A percentile compares a stretch with the other conserved stretches of the same genome.
These are phyloP conservation scores for Lasius platythorax DNA, from an alignment of 2,888 invertebrate species.

Conservation along the genomic window DNA sequence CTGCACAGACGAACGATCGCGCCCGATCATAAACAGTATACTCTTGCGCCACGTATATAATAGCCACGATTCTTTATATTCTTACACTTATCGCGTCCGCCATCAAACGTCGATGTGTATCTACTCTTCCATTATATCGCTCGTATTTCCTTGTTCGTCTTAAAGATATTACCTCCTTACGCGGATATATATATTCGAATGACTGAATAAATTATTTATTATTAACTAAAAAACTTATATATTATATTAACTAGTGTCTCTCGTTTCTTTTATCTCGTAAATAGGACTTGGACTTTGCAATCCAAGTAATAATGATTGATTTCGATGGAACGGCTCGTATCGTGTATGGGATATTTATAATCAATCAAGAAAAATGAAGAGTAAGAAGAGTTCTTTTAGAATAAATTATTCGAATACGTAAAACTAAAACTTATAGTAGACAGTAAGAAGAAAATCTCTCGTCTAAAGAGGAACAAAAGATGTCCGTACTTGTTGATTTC, in stretches of 20 bases:
- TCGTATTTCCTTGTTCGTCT: conserved; percentile 31
- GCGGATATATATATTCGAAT: neutral
- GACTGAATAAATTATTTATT: conserved; percentile 16
- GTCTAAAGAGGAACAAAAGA: neutral
- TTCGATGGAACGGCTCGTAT: neutral
- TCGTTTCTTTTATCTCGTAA: neutral
- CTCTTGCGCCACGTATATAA: conserved; percentile 27
- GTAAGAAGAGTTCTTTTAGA: neutral
- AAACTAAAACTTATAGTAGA: neutral
- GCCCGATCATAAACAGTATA: conserved; percentile 40
- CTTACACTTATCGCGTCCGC: conserved; percentile 39
- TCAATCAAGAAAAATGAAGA: neutral
- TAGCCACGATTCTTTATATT: conserved; percentile 40
- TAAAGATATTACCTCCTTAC: neutral
- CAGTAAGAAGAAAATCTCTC: neutral
- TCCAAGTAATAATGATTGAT: neutral
- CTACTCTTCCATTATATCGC: conserved; percentile 18
- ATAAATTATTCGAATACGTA: neutral
- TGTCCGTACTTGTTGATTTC: neutral
- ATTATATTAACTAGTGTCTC: no score
- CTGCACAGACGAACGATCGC: conserved; percentile 37
- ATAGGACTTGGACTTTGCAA: neutral
- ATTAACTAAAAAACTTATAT: neutral
- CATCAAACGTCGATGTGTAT: conserved; percentile 43
- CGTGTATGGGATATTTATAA: neutral